These are phyloP conservation scores for Brachypteracias leptosomus DNA, from an alignment of 2,113 vertebrate species.

Conservation along the genomic window DNA sequence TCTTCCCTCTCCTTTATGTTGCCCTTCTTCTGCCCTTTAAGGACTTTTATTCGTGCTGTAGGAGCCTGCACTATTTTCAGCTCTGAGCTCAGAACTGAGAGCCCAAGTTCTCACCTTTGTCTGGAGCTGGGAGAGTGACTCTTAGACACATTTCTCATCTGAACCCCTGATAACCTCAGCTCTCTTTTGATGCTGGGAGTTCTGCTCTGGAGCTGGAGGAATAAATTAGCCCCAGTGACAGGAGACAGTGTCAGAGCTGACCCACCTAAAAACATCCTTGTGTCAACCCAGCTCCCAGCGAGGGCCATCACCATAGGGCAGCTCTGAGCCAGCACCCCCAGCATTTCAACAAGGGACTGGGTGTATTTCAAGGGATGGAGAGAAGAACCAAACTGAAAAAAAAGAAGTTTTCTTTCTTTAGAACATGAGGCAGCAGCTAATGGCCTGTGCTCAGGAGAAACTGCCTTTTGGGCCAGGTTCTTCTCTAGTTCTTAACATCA, in stretches of 20 bases:
- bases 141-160: background rate
- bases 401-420: background rate
- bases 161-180: background rate
- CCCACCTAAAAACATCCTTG: background rate
- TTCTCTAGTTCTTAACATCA: background rate
- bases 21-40: background rate
- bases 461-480: background rate
- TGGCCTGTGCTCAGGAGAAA: background rate
- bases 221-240: background rate
- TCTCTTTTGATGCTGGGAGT: background rate
- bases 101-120: background rate
- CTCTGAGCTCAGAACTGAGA: constrained; percentile 4
- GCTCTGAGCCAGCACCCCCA: background rate
- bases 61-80: constrained; percentile 23
- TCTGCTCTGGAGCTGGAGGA: background rate
- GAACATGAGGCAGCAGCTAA: background rate
- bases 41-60: background rate
- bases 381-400: background rate
- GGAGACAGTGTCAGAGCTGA: background rate
- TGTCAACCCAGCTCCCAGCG: background rate
- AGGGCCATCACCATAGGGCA: background rate
- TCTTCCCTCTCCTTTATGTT: background rate
- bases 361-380: background rate
- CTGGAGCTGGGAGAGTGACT: constrained; percentile 2
- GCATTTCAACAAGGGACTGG: background rate